These are phyloP conservation scores for Neosilurus mollespiculum DNA, from an alignment of 2,797 vertebrate genomes.

Conservation along the genomic window DNA sequence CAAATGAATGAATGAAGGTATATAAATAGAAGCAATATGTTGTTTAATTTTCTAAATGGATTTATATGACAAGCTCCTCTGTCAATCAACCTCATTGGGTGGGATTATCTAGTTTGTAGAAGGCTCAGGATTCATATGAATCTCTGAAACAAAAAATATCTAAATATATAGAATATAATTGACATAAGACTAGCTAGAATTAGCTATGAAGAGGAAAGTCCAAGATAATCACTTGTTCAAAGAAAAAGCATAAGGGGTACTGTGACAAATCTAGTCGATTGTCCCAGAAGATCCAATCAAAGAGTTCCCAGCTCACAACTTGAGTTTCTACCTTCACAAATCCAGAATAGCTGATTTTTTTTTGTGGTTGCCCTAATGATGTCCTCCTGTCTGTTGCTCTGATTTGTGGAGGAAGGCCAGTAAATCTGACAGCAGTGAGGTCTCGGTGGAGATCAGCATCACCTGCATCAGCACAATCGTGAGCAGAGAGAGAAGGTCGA, in stretches of 20 bases:
- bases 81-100: neutral
- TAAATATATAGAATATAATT: neutral
- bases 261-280: neutral
- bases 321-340: neutral
- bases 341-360: neutral
- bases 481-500: slow-evolving; percentile 70
- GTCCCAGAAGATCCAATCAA: neutral
- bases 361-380: slow-evolving; percentile 15
- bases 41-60: neutral
- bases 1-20: too few relatives aligned
- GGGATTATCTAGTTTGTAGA: neutral
- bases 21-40: neutral
- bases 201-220: neutral
- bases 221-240: neutral
- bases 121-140: neutral
- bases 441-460: slow-evolving; percentile 66
- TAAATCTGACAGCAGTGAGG: slow-evolving; percentile 70
- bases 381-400: slow-evolving; percentile 47
- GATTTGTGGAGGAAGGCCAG: slow-evolving; percentile 64
- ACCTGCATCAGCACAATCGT: slow-evolving; percentile 72
- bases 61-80: neutral
- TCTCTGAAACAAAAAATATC: neutral
- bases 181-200: neutral
- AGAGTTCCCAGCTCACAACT: neutral
- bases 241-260: neutral